These are phyloP conservation scores for Cirrhinus molitorella DNA, from an alignment of 2,797 vertebrate genomes.

Conservation along the genomic window DNA sequence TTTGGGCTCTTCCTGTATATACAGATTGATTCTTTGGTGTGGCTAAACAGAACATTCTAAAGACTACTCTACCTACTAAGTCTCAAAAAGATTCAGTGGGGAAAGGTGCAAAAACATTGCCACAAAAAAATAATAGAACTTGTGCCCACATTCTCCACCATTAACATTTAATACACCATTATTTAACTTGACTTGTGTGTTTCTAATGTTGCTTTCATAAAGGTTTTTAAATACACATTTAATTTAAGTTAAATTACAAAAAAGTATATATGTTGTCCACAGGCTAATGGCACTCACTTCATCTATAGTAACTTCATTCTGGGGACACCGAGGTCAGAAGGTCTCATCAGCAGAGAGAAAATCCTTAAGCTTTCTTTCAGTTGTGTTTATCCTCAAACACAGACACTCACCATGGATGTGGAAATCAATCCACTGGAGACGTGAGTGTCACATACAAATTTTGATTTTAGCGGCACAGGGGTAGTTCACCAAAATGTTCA, in stretches of 20 bases:
- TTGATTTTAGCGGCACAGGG: background rate
- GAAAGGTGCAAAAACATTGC: background rate
- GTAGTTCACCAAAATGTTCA: background rate
- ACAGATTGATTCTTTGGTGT: too few relatives aligned
- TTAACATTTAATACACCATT: background rate
- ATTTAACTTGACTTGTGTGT: background rate
- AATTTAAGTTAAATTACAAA: background rate
- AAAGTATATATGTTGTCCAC: background rate
- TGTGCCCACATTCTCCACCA: background rate
- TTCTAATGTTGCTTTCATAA: too few relatives aligned
- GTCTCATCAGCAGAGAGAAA: background rate
- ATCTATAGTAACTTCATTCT: background rate
- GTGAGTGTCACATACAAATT: background rate
- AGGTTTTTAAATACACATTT: too few relatives aligned
- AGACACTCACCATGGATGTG: constrained; percentile 61
- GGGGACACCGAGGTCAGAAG: background rate
- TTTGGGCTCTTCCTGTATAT: too few relatives aligned
- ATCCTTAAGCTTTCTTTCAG: constrained; percentile 67
- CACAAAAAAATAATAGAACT: background rate
- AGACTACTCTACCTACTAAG: background rate
- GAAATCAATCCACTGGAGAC: background rate
- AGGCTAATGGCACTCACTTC: background rate
- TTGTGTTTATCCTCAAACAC: constrained; percentile 56
- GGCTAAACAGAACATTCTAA: too few relatives aligned
- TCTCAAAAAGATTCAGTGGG: background rate